A percentile compares a stretch with the other conserved stretches of the same genome.
phyloP scores from a whole-genome alignment of 2,113 vertebrate species.

The Tichodroma muraria region DNA sequence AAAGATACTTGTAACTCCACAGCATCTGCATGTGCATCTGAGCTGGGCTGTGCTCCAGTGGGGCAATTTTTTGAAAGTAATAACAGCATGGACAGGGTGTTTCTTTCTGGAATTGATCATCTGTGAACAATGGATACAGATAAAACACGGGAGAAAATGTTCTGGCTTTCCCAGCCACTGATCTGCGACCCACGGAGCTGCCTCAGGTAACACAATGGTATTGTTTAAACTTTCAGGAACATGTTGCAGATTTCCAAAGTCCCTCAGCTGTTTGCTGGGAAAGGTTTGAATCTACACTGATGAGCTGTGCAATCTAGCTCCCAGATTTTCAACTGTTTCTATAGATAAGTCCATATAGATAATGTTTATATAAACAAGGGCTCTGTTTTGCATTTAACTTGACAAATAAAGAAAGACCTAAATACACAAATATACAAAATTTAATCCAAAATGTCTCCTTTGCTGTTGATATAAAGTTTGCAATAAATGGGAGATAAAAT shows the following conservation, averaged over 20 bases:
- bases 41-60: neutral
- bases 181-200: neutral
- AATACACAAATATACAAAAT: neutral
- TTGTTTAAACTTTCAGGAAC: neutral
- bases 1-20: neutral
- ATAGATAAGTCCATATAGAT: neutral
- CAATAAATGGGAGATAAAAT: slow-evolving; percentile 71
- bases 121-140: neutral
- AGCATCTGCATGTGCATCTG: neutral
- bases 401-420: slow-evolving; percentile 1
- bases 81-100: neutral
- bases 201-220: neutral
- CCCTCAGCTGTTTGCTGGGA: neutral
- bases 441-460: neutral
- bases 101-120: neutral
- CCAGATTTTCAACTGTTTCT: neutral
- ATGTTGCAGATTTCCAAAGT: neutral
- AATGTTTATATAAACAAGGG: neutral
- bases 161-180: neutral
- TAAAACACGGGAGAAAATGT: neutral
- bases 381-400: neutral
- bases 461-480: slow-evolving; percentile 4
- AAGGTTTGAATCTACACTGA: neutral
- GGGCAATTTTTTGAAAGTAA: neutral
- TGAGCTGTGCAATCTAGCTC: neutral